Base-by-base conservation (phyloP, 2,113 vertebrate genomes). In the Pongo abelii region DNA sequence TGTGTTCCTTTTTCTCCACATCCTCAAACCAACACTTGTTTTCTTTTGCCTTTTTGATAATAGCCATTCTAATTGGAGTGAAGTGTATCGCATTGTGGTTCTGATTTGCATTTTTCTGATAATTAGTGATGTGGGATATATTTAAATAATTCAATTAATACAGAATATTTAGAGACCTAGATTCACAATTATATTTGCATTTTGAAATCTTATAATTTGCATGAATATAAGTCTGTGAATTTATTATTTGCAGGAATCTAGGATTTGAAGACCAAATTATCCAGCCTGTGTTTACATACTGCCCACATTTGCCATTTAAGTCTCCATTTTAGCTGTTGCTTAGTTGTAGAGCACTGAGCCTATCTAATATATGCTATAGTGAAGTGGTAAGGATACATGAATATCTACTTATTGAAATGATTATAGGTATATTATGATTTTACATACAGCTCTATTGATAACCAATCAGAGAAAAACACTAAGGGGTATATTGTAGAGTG, bases 371-470 rank as follows among this genome's bases (percentile, higher is more conserved):
- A 35, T 93, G 57, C 43, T 84, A 11, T 70, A 40, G 18, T 64
- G 20, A 22, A 93, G 3, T 43, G 57, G 40, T 35, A 84, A 95
- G 61, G 52, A 89, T 93, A 50, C 11, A 91, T 89, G 52, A 94
- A n/a, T 89, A 92, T 25, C 30, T 83, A 69, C n/a, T 93, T 89
- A 89, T 11, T 96, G 87, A 96, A 96, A 93, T 80, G 32, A 50
- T 92, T 61, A 84, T 32, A 89, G 48, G 18, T 30, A 86, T 84
- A 38, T 20, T 86, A 30, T 80, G 59, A 89, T 89, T 96, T 79
- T 89, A 94, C 32, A 94, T 75, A 84, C 2, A 81, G 43, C 38
- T 91, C 1, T 84, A 81, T 84, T 92, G 86, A 96, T 81, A 93
- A 43, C 16, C 25, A 69, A 75, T 93, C 23, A 92, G 2, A 94